phyloP scores from a whole-genome alignment of 2,888 invertebrate species.

The Smittia sp. region DNA sequence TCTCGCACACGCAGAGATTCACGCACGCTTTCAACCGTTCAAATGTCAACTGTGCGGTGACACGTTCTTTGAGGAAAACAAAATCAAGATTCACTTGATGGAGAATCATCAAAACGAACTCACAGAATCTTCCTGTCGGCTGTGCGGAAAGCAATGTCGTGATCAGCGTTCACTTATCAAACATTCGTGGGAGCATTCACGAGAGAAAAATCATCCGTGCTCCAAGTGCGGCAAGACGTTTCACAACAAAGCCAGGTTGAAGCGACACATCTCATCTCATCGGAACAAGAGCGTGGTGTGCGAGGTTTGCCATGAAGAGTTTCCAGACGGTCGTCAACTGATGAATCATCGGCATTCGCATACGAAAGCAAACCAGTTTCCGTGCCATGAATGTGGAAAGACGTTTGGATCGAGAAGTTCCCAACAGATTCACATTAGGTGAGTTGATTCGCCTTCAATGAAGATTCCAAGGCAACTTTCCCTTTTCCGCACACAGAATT shows the following conservation, averaged over 20 bases:
- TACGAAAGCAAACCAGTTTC: conserved; percentile 61
- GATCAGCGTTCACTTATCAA: conserved; percentile 65
- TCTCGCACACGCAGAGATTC: conserved; percentile 75
- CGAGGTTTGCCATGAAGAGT: conserved; percentile 68
- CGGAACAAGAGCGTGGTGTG: conserved; percentile 68
- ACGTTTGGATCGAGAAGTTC: conserved; percentile 82
- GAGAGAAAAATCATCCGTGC: conserved; percentile 63
- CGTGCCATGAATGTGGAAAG: conserved; percentile 80
- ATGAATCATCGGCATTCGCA: conserved; percentile 70
- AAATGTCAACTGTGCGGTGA: conserved; percentile 66
- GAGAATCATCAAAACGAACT: conserved; percentile 61
- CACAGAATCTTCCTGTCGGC: conserved; percentile 63
- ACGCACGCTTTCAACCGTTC: conserved; percentile 62
- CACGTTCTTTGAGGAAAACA: conserved; percentile 61
- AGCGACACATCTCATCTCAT: conserved; percentile 69
- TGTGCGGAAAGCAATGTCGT: conserved; percentile 68
- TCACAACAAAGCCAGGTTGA: conserved; percentile 64
- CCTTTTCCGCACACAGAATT: neutral
- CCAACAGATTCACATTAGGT: conserved; percentile 81
- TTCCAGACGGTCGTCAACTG: conserved; percentile 66
- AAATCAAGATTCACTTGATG: conserved; percentile 63
- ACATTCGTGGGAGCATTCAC: conserved; percentile 68
- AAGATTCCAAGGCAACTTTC: neutral
- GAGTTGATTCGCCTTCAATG: conserved; percentile 48
- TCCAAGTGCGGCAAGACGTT: conserved; percentile 69